phyloP scores from a whole-genome alignment of 2,888 invertebrate species.

The Leucophenga montana region DNA sequence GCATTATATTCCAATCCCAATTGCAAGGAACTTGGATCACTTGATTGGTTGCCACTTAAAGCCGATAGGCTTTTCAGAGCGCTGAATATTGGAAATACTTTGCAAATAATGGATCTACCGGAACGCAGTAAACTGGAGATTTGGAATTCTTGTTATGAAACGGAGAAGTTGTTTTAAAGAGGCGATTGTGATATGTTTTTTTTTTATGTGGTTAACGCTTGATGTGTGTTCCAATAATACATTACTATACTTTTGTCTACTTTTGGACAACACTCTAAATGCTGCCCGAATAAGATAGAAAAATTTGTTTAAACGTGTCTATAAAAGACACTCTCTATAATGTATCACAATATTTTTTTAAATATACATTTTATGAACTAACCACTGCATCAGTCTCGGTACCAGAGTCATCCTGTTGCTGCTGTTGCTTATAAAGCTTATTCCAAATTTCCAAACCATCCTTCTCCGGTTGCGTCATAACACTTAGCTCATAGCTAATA shows the following conservation, averaged over 20 bases:
- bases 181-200: too few relatives aligned
- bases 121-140: conserved; percentile 61
- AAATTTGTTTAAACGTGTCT: too few relatives aligned
- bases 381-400: conserved; percentile 11
- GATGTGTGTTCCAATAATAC: too few relatives aligned
- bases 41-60: conserved; percentile 59
- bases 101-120: conserved; percentile 52
- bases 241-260: too few relatives aligned
- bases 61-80: conserved; percentile 48
- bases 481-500: conserved; percentile 57
- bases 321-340: too few relatives aligned
- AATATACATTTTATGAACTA: too few relatives aligned
- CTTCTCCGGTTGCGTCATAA: conserved; percentile 58
- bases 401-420: too few relatives aligned
- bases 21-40: conserved; percentile 44
- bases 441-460: conserved; percentile 65
- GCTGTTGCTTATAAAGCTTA: conserved; percentile 51
- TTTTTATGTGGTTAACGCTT: too few relatives aligned
- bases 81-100: conserved; percentile 62
- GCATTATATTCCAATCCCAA: conserved; percentile 68
- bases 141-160: conserved; percentile 56
- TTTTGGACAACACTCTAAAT: too few relatives aligned
- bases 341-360: too few relatives aligned
- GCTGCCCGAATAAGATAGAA: too few relatives aligned
- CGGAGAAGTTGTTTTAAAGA: neutral